phyloP scores from a whole-genome alignment of 2,113 vertebrate genomes.

The Callithrix jacchus region DNA sequence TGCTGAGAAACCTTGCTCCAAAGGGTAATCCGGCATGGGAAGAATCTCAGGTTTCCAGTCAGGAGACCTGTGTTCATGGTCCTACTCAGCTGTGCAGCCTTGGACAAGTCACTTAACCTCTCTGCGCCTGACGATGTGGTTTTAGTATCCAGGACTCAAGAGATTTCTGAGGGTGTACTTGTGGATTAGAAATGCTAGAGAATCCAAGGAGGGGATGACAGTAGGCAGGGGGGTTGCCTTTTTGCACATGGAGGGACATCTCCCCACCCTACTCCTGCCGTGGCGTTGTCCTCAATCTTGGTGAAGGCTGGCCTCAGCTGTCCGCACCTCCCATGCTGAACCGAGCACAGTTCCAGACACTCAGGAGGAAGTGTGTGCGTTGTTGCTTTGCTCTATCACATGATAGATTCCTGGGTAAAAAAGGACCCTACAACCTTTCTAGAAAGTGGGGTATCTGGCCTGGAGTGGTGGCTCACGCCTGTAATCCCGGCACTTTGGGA shows the following conservation, averaged over 20 bases:
- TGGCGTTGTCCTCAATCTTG: background rate
- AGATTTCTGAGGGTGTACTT: background rate
- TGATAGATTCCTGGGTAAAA: background rate
- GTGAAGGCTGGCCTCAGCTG: background rate
- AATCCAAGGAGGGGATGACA: background rate
- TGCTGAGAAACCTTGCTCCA: background rate
- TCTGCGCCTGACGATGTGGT: background rate
- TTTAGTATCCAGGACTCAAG: background rate
- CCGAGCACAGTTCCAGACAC: background rate
- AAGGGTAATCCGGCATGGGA: background rate
- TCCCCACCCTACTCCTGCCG: accelerated
- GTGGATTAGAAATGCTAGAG: background rate
- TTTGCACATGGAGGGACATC: background rate
- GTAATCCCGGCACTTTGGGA: too few relatives aligned
- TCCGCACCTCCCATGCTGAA: background rate
- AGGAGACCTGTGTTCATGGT: background rate
- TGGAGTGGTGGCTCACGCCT: too few relatives aligned
- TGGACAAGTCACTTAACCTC: background rate
- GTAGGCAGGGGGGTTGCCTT: background rate
- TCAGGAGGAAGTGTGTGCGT: background rate
- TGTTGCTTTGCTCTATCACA: background rate
- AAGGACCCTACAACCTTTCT: background rate
- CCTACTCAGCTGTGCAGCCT: background rate
- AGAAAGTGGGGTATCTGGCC: background rate
- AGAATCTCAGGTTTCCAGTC: background rate